These are phyloP conservation scores for Empidonax traillii DNA, from an alignment of 2,113 vertebrate species.

Conservation along the genomic window DNA sequence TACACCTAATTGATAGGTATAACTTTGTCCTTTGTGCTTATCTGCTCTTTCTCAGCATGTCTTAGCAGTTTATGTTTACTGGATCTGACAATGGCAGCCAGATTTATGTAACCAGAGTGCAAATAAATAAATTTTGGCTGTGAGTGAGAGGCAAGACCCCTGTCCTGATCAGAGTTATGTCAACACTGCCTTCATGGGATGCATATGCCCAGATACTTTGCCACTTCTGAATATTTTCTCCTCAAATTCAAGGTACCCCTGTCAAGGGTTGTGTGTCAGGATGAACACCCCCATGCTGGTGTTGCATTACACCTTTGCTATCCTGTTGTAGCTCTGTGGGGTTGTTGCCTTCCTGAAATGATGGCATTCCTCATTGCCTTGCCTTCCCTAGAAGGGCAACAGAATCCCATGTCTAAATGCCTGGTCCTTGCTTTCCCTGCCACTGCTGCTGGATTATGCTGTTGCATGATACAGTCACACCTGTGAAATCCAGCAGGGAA, in stretches of 20 bases:
- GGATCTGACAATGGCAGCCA: neutral
- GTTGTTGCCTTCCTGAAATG: neutral
- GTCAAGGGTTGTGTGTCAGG: neutral
- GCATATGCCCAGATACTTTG: neutral
- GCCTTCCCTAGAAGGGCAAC: neutral
- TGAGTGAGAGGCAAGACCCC: neutral
- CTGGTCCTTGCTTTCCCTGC: neutral
- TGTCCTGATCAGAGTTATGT: neutral
- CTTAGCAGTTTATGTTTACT: neutral
- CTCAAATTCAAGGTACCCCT: neutral
- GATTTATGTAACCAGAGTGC: neutral
- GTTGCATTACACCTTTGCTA: neutral
- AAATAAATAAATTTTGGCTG: neutral
- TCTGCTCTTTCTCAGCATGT: neutral
- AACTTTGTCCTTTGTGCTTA: neutral
- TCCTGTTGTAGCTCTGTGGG: neutral
- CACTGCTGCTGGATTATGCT: neutral
- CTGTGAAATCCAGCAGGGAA: accelerated
- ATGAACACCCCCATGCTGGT: neutral
- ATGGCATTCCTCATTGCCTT: neutral
- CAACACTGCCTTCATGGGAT: neutral
- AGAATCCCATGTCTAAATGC: accelerated
- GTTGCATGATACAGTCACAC: neutral
- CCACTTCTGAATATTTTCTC: neutral
- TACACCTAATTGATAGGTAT: too few relatives aligned